phyloP scores from a whole-genome alignment of 1,140 invertebrate species.

The Pissodes strobi region DNA sequence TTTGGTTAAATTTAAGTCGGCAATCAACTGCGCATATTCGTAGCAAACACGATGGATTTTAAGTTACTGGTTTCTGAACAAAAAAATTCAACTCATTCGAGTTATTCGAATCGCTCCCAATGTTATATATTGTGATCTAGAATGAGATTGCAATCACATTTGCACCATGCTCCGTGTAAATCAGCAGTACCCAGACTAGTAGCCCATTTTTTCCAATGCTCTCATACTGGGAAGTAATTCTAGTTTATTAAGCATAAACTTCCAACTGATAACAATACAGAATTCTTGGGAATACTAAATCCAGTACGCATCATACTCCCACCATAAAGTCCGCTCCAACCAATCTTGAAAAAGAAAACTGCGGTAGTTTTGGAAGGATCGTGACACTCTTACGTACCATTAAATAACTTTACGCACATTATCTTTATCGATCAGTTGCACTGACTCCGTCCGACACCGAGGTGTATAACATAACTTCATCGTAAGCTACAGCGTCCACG shows the following conservation, averaged over 20 bases:
- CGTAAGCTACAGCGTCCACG: constrained; percentile 95
- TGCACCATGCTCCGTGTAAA: constrained; percentile 89
- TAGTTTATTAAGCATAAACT: constrained; percentile 92
- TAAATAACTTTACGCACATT: constrained; percentile 98
- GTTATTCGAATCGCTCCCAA: too few species aligned
- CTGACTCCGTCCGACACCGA: constrained; percentile 99
- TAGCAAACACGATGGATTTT: constrained; percentile 74
- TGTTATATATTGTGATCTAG: too few species aligned
- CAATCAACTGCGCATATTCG: constrained; percentile 91
- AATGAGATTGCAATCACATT: constrained; percentile 81
- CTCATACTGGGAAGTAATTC: constrained; percentile 85
- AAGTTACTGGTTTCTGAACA: constrained; percentile 70
- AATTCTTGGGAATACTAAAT: constrained; percentile 92
- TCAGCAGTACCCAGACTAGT: constrained; percentile 98
- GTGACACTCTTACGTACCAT: constrained; percentile 95
- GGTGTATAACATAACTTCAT: constrained; percentile 91
- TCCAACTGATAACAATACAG: constrained; percentile 94
- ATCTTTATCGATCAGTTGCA: constrained; percentile 98
- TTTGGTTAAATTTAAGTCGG: constrained; percentile 96
- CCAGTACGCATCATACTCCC: constrained; percentile 98
- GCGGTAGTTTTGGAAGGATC: constrained; percentile 99
- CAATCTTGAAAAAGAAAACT: constrained; percentile 97
- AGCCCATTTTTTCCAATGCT: constrained; percentile 87
- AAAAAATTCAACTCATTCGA: too few species aligned
- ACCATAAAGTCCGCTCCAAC: constrained; percentile 96